Base-by-base conservation (phyloP, 35 echinoderm and acorn worm species). In the Anneissia japonica region DNA sequence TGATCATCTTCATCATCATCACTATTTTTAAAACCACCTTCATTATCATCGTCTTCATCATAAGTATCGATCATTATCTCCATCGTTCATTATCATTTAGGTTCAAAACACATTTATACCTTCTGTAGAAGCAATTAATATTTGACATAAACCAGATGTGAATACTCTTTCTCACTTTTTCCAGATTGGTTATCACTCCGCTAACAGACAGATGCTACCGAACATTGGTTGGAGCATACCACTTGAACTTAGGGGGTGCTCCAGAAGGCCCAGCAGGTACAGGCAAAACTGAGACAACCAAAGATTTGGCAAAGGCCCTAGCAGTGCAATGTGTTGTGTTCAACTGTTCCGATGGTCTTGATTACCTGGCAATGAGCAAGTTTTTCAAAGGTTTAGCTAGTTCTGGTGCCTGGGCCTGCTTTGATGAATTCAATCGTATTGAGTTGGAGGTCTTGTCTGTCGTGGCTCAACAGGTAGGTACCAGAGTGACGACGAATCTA, bases 371-470 rank as follows among this genome's bases (percentile, higher is more conserved):
- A 79, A 99, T 99, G 96, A 86, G 91, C 21, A 99, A 99, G 83
- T 99, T 99, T 84, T 99, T 99, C 86, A 99, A 99, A 81, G 96
- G 96, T 0, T 64, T 99, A n/a, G 96, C 96, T 35, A 91, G 89
- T 9, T 99, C 96, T 30, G 96, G 96, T 74, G 96, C 96, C 72
- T 99, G 96, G 96, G 96, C 96, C 37, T 99, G 96, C 55, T 99
- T 99, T 77, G 96, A 99, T 87, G 96, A 99, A 74, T 99, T 99
- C 92, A 99, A 99, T 76, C 83, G 96, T 28, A 99, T 99, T 85
- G 96, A 99, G 77, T 75, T 99, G 31, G 96, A 99, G 87, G 96
- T 99, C 74, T 77, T 99, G 96, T 99, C 96, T 77, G 96, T 99
- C 38, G 96, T 99, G n/a, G 96, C 96, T 13, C 96, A 99, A 79